These are phyloP conservation scores for Eufriesea mexicana DNA, from an alignment of 1,140 invertebrate genomes.

Conservation along the genomic window DNA sequence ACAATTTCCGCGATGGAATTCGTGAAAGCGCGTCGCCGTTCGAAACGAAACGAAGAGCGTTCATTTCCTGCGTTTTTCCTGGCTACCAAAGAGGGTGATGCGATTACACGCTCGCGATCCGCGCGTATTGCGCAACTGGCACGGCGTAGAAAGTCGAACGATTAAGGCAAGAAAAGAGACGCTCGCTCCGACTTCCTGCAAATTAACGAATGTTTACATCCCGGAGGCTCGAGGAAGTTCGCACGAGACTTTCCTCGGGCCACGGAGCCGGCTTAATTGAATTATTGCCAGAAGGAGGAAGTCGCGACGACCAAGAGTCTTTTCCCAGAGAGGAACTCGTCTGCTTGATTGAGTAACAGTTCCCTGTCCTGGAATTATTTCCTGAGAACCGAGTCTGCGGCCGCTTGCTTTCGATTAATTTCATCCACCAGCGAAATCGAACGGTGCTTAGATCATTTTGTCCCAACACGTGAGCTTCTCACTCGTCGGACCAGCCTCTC, in stretches of 20 bases:
- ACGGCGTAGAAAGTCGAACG: constrained; percentile 60
- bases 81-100: constrained; percentile 6
- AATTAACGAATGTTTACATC: constrained; percentile 41
- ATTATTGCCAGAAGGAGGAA: constrained; percentile 51
- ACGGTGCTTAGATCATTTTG: background rate
- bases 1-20: background rate
- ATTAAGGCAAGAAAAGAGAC: constrained; percentile 51
- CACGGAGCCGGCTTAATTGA: constrained; percentile 35
- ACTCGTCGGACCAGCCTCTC: too few relatives aligned
- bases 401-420: constrained; percentile 11
- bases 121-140: constrained; percentile 51
- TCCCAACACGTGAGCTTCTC: too few relatives aligned
- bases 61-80: constrained; percentile 48
- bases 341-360: constrained; percentile 50
- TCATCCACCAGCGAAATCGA: background rate
- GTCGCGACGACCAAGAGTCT: background rate
- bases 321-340: constrained; percentile 42
- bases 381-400: constrained; percentile 14
- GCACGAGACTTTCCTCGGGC: constrained; percentile 46
- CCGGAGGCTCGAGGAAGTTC: constrained; percentile 42
- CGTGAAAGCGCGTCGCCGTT: background rate
- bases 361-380: constrained; percentile 32
- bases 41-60: background rate
- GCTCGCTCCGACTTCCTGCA: constrained; percentile 34
- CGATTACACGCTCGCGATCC: constrained; percentile 50